A percentile compares a stretch with the other conserved stretches of the same genome.
These are phyloP conservation scores for Sebastiscus tertius DNA, from an alignment of 2,797 vertebrate species.

Conservation along the genomic window DNA sequence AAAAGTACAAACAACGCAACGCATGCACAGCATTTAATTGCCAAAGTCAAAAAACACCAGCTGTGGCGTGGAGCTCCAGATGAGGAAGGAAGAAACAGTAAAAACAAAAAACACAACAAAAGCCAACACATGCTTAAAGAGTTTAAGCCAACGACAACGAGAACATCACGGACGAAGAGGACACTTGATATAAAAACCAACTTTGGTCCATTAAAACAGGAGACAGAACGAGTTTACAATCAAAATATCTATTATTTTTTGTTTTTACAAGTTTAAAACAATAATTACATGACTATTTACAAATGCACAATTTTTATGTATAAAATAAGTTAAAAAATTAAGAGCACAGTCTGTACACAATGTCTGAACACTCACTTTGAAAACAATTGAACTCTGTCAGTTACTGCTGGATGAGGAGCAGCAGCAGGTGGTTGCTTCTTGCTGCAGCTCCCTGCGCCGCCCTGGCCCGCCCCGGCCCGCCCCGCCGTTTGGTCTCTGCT, in stretches of 20 bases:
- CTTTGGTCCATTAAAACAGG: slow-evolving; percentile 99
- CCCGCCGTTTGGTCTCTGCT: slow-evolving; percentile 48
- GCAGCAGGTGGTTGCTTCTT: slow-evolving; percentile 18
- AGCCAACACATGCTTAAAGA: slow-evolving; percentile 89
- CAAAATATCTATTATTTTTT: slow-evolving; percentile 94
- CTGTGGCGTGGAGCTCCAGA: slow-evolving; percentile 84
- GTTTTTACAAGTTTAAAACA: slow-evolving; percentile 93
- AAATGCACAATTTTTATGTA: slow-evolving; percentile 96
- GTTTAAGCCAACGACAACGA: slow-evolving; percentile 85
- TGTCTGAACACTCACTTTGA: slow-evolving; percentile 80
- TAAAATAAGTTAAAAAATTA: slow-evolving; percentile 99
- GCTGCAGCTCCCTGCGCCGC: slow-evolving; percentile 76
- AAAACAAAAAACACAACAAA: slow-evolving; percentile 65
- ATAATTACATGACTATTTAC: slow-evolving; percentile 99
- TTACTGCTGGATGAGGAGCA: slow-evolving; percentile 54
- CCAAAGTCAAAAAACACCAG: slow-evolving; percentile 84
- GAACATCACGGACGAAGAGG: slow-evolving; percentile 77
- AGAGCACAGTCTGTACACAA: slow-evolving; percentile 87
- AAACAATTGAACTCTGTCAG: slow-evolving; percentile 73
- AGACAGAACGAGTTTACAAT: slow-evolving; percentile 94
- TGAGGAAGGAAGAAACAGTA: slow-evolving; percentile 67
- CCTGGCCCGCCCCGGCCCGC: slow-evolving; percentile 50
- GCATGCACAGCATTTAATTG: slow-evolving; percentile 92
- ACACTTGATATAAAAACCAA: slow-evolving; percentile 89
- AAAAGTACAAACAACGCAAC: slow-evolving; percentile 85